Evolutionary conservation across 2,888 invertebrate genomes (phyloP).

Genomic region (Athripsodes cinereus): DNA sequence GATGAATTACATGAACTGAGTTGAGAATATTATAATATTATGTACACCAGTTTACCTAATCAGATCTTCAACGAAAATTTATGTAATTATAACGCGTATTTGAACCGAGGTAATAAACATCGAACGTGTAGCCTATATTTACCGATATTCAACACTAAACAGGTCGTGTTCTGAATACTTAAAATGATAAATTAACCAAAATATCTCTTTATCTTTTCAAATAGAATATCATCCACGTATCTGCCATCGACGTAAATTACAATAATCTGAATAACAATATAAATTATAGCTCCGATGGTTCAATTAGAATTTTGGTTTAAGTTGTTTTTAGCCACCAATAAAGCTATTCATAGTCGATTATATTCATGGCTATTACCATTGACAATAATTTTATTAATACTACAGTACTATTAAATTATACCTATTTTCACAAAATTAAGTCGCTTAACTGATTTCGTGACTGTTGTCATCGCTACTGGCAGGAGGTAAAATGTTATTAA

Average conservation of each 20-base stretch:
- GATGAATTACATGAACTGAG: too few species aligned
- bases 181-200: background rate
- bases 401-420: too few species aligned
- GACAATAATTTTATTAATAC: background rate
- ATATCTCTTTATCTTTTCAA: conserved; percentile 1
- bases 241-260: background rate
- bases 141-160: background rate
- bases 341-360: too few species aligned
- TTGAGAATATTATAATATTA: too few species aligned
- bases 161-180: background rate
- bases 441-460: too few species aligned
- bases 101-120: background rate
- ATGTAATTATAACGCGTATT: background rate
- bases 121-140: background rate
- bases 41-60: too few species aligned
- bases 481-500: too few species aligned
- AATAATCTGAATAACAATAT: background rate
- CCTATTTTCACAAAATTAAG: too few species aligned
- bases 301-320: background rate
- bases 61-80: too few species aligned
- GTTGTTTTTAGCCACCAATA: too few species aligned
- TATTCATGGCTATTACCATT: background rate
- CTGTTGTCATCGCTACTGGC: too few species aligned
- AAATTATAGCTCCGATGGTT: background rate
- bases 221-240: conserved; percentile 2